Percentiles rank a stretch among this genome's conserved stretches.
Conservation (phyloP, 2,888 invertebrate species). For the Neelides folsomi region DNA sequence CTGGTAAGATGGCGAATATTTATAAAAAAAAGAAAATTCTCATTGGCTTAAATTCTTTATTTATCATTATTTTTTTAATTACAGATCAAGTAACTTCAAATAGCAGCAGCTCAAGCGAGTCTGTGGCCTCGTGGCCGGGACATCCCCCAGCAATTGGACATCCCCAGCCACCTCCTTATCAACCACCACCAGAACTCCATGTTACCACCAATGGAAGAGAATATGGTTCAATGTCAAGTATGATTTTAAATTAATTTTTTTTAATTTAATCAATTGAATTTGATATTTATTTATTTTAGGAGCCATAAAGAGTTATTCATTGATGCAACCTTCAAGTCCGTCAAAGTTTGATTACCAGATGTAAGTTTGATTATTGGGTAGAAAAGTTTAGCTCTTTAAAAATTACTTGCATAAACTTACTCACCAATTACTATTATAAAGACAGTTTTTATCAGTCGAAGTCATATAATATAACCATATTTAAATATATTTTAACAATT, state of each 20-base stretch:
- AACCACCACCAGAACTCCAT: slow-evolving; percentile 32
- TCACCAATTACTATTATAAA: too few relatives aligned
- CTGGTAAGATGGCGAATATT: too few relatives aligned
- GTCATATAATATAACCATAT: too few relatives aligned
- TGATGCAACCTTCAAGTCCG: background rate
- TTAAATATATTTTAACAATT: too few relatives aligned
- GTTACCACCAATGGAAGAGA: slow-evolving; percentile 26
- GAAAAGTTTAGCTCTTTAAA: too few relatives aligned
- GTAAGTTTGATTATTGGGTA: slow-evolving; percentile 3
- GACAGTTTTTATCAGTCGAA: background rate
- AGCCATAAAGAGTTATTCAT: slow-evolving; percentile 6
- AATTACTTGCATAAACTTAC: too few relatives aligned
- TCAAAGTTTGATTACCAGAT: slow-evolving; percentile 5
- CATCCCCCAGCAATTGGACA: slow-evolving; percentile 15
- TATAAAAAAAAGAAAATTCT: too few relatives aligned
- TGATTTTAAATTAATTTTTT: slow-evolving; percentile 1
- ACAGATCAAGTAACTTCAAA: slow-evolving; percentile 29
- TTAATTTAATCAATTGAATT: background rate
- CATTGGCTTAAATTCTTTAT: too few relatives aligned
- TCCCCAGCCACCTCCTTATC: slow-evolving; percentile 32
- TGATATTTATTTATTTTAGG: slow-evolving; percentile 1
- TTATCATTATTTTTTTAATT: too few relatives aligned
- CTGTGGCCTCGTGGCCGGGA: slow-evolving; percentile 33
- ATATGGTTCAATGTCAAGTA: slow-evolving; percentile 18
- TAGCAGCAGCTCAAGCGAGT: slow-evolving; percentile 32